Evolutionary conservation across 35 echinoderm and acorn worm genomes (phyloP), one percentile per base, ranked within the genome.

Genomic region (Holothuria glaberrima): DNA sequence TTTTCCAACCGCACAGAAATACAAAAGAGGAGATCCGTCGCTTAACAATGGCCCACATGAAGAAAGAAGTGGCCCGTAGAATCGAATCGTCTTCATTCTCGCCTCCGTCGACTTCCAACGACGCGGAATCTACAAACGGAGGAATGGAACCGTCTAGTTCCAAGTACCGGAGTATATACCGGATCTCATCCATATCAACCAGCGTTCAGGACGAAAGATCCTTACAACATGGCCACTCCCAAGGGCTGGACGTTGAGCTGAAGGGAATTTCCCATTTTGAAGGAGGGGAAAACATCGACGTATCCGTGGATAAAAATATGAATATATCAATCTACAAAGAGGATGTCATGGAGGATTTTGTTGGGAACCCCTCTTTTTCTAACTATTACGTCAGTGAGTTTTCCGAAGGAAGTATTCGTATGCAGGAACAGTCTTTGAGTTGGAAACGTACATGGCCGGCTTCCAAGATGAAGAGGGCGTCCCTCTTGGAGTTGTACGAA

Each of bases 11-110:
- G 19, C 61, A 87, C 14, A 38, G 85, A 25, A 87, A 87, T 46
- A 87, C 85, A 0, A 71, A 69, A 25, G 85, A 87, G 26, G 85
- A 87, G 27, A 87, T 87, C 9, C 85, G 85, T 69, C 85, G 85
- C 19, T 12, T 87, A 0, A 87, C 85, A 0, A 69, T 87, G 85
- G 20, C 67, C 20, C 85, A 87, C 25, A 87, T 69, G 60, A 87
- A 70, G 35, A 67, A 71, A 36, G 46, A 84, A 61, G 80, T 84
- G 1, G 80, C 80, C 13, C 52, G 25, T 19, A 84, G 80, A 25
- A 61, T 84, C 5, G 31, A 61, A 14, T 84, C 80, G 1, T 84
- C 80, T 3, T 61, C 80, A 14, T 30, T 59, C 28, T 58, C 80
- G 22, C 80, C 80, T n/a, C 78, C 78, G 50, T 84, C 80, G 25